Percentiles rank a stretch among this genome's conserved stretches.
Evolutionary conservation across 2,113 vertebrate species (phyloP).

Genomic region (Clarias macrocephalus): DNA sequence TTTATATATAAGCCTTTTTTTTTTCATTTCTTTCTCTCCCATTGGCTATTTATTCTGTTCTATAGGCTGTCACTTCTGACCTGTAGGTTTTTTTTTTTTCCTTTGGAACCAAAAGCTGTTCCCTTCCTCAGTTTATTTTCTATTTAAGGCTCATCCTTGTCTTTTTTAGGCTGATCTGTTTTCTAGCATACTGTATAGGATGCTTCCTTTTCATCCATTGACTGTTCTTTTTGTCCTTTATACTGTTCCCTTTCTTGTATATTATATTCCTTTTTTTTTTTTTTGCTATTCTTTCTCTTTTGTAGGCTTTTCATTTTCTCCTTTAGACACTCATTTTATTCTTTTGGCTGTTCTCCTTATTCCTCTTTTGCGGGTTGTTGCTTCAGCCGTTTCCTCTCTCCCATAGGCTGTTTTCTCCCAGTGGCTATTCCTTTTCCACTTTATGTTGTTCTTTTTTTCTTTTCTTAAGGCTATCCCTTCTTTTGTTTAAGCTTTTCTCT

Average conservation of each 20-base stretch:
- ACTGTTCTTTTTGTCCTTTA: not conserved
- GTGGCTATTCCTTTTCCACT: no score
- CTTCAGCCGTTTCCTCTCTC: not conserved
- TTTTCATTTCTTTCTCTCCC: not conserved
- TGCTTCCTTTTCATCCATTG: not conserved
- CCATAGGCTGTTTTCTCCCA: not conserved
- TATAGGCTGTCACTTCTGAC: not conserved
- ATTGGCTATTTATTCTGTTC: not conserved
- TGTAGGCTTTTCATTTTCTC: not conserved
- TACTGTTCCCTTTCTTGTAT: not conserved
- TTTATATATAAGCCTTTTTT: no score
- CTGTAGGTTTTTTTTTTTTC: not conserved
- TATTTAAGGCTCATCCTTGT: not conserved
- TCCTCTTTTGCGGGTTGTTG: not conserved
- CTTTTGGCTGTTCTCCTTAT: not conserved
- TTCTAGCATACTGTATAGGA: not conserved
- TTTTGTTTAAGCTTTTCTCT: not conserved
- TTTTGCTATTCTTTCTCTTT: not conserved
- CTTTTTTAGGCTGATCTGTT: not conserved
- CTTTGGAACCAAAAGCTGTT: not conserved
- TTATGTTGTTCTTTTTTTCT: no score
- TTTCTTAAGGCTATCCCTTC: not conserved
- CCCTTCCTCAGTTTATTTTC: no score
- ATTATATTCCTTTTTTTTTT: not conserved
- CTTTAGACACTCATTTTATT: not conserved